Evolutionary conservation across 2,888 invertebrate species (phyloP).

Genomic region (Tetramorium bicarinatum): DNA sequence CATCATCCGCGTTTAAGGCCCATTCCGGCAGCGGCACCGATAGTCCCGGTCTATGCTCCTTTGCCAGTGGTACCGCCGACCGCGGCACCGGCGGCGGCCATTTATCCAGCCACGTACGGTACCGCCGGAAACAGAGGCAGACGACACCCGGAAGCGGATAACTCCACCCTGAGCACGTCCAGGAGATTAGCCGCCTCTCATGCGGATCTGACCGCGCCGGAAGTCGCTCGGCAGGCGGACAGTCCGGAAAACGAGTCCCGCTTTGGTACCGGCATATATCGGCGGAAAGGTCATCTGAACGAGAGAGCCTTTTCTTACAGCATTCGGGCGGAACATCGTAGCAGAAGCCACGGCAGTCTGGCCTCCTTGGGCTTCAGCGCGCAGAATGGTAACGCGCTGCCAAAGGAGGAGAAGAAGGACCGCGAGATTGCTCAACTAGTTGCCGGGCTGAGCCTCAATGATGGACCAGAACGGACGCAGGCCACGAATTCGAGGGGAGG

Average conservation of each 20-base stretch:
- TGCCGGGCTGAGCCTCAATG: conserved; percentile 94
- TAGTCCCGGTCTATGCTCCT: conserved; percentile 86
- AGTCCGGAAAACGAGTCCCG: conserved; percentile 87
- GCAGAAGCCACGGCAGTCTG: conserved; percentile 96
- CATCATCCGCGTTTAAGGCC: conserved; percentile 85
- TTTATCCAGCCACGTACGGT: conserved; percentile 88
- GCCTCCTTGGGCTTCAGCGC: conserved; percentile 96
- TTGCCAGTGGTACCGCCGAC: conserved; percentile 89
- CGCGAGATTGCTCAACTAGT: conserved; percentile 97
- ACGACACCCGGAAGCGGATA: conserved; percentile 76
- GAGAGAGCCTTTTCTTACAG: conserved; percentile 98
- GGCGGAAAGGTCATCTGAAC: conserved; percentile 96
- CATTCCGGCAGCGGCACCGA: conserved; percentile 86
- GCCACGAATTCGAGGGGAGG: conserved; percentile 87
- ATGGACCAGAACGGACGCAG: conserved; percentile 91
- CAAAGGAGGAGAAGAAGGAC: conserved; percentile 91
- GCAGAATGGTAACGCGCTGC: conserved; percentile 88
- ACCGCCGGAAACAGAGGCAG: conserved; percentile 87
- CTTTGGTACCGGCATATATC: conserved; percentile 94
- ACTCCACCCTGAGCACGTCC: conserved; percentile 79
- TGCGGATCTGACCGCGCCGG: conserved; percentile 81
- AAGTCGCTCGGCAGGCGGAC: conserved; percentile 74
- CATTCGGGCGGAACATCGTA: conserved; percentile 96
- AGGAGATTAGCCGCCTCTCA: conserved; percentile 83
- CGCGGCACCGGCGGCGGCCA: conserved; percentile 88